These are phyloP conservation scores for Alligator mississippiensis DNA, from an alignment of 2,113 vertebrate genomes.

Conservation along the genomic window DNA sequence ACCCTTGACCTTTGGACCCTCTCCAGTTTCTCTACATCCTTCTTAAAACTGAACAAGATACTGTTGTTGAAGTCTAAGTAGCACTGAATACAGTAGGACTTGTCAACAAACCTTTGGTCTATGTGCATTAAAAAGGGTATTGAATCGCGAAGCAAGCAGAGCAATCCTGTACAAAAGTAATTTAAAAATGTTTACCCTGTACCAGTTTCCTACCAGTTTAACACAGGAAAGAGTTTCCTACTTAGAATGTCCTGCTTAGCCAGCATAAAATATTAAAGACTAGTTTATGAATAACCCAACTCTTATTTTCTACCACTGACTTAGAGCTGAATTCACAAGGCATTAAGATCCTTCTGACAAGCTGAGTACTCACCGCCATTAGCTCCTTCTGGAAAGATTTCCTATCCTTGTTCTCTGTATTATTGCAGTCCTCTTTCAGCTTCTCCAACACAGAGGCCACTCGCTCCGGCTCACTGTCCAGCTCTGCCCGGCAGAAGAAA, in stretches of 20 bases:
- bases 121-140: neutral
- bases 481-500: slow-evolving; percentile 90
- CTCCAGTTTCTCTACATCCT: too few relatives aligned
- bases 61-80: too few relatives aligned
- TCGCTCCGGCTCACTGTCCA: slow-evolving; percentile 91
- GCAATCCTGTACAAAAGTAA: neutral
- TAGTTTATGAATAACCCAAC: neutral
- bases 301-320: fast-evolving
- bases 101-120: neutral
- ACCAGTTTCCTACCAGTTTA: too few relatives aligned
- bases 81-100: neutral
- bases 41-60: too few relatives aligned
- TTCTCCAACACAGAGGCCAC: slow-evolving; percentile 94
- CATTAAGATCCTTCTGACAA: fast-evolving
- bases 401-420: slow-evolving; percentile 86
- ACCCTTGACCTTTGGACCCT: too few relatives aligned
- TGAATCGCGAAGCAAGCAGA: neutral
- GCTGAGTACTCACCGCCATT: slow-evolving; percentile 84
- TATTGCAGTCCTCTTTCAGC: slow-evolving; percentile 97
- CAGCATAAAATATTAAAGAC: neutral
- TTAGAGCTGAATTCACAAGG: fast-evolving
- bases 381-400: slow-evolving; percentile 99
- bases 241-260: neutral
- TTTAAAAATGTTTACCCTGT: neutral
- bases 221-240: neutral